Conservation (phyloP, 2,888 invertebrate genomes). For the Hedya salicella region DNA sequence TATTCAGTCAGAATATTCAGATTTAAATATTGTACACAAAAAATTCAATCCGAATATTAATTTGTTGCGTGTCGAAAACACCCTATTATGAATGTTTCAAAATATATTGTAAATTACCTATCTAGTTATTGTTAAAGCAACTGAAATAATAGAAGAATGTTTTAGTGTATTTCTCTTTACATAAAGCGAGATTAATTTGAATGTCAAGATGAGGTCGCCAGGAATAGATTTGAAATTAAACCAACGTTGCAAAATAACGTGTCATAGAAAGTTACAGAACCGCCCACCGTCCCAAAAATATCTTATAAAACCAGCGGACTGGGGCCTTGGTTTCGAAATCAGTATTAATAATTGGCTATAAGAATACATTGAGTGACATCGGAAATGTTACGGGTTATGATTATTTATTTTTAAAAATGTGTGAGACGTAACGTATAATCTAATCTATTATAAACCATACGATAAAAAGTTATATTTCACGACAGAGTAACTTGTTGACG, state of each 20-base stretch:
- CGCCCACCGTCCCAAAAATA: slow-evolving; percentile 50
- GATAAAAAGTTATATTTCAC: too few relatives aligned
- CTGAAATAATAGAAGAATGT: slow-evolving; percentile 9
- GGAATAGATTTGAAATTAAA: slow-evolving; percentile 65
- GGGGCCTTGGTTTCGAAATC: slow-evolving; percentile 30
- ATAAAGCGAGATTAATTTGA: slow-evolving; percentile 44
- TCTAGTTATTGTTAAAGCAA: too few relatives aligned
- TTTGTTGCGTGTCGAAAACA: too few relatives aligned
- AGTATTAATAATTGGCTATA: slow-evolving; percentile 22
- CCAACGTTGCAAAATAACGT: slow-evolving; percentile 65
- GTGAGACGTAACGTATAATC: neutral
- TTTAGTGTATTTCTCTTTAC: slow-evolving; percentile 42
- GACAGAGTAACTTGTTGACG: too few relatives aligned
- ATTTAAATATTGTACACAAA: too few relatives aligned
- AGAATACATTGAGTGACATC: slow-evolving; percentile 17
- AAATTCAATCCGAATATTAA: too few relatives aligned
- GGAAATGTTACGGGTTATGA: slow-evolving; percentile 4
- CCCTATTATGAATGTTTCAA: too few relatives aligned
- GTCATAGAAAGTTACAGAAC: slow-evolving; percentile 46
- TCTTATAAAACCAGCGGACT: slow-evolving; percentile 55
- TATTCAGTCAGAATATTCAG: too few relatives aligned
- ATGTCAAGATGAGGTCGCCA: slow-evolving; percentile 59
- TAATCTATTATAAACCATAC: too few relatives aligned
- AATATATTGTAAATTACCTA: too few relatives aligned
- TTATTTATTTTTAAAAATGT: neutral